Evolutionary conservation across 2,113 vertebrate genomes (phyloP), one percentile per base, ranked within the genome.

Genomic region (Scolopax mira): DNA sequence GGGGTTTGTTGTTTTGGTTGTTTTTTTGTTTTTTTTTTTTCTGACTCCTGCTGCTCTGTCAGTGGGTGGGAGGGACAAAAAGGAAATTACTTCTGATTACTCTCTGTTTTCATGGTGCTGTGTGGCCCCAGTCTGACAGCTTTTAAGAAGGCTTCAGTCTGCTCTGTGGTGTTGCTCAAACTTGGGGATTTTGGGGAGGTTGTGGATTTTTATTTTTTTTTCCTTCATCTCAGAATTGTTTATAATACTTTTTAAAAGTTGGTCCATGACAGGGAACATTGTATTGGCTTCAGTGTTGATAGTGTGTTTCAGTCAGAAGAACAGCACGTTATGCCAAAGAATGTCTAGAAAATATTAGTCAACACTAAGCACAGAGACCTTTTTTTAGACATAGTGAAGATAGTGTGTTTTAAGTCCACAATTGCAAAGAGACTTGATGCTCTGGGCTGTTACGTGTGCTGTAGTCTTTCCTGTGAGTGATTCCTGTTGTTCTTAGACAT

Each of bases 21-120:
- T 91, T 79, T 93, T 74, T 19, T 88, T 42, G n/a, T n/a, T n/a
- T 42, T 84, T 85, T 91, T 79, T 93, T 74, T 19, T 88, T 42
- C 70, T 72, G 46, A 48, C 85, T 90, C 96, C 95, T 96, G 97
- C 95, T 97, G 96, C 49, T 97, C 91, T 91, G 72, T 96, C 97
- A 96, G 90, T 89, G 88, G 92, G 96, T 96, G 97, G 96, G 97
- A 98, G 87, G 89, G 92, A 93, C 94, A 95, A 91, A 94, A 94
- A 97, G 96, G 95, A 98, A 98, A 98, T 98, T 93, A 88, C 89
- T 98, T 96, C 82, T 97, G 93, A 97, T 97, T 96, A 94, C 52
- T 64, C 66, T 95, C 92, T 94, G 55, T 97, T 97, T 97, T 97
- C 79, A 39, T 84, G 91, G 83, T 0, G 5, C 90, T 93, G 51